These are phyloP conservation scores for Alcis repandata DNA, from an alignment of 2,888 invertebrate species.

Conservation along the genomic window DNA sequence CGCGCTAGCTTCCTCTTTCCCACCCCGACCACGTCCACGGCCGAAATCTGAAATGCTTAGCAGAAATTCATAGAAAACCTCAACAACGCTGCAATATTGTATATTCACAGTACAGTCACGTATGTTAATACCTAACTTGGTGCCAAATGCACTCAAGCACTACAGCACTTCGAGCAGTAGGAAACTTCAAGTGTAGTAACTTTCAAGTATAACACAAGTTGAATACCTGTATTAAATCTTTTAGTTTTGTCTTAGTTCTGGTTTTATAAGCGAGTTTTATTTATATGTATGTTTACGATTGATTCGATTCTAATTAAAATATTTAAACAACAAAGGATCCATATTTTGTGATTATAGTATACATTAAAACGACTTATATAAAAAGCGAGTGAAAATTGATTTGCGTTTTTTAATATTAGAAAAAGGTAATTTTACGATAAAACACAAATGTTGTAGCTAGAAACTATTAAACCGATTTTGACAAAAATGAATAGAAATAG, in stretches of 20 bases:
- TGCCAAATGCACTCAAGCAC: slow-evolving; percentile 49
- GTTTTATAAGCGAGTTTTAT: too few species aligned
- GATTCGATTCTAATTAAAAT: too few species aligned
- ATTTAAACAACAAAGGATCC: too few species aligned
- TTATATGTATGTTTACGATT: too few species aligned
- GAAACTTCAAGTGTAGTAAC: neutral
- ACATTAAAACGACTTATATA: too few species aligned
- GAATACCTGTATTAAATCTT: neutral
- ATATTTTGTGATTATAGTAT: too few species aligned
- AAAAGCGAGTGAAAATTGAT: too few species aligned
- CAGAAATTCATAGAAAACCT: slow-evolving; percentile 37
- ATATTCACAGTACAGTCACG: slow-evolving; percentile 43
- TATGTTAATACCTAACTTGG: slow-evolving; percentile 42
- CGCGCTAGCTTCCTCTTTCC: slow-evolving; percentile 8
- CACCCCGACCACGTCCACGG: slow-evolving; percentile 19
- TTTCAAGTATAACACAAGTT: neutral
- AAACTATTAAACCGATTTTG: too few species aligned
- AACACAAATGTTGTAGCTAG: too few species aligned
- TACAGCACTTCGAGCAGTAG: slow-evolving; percentile 9
- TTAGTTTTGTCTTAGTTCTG: neutral
- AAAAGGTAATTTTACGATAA: too few species aligned
- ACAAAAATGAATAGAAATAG: too few species aligned
- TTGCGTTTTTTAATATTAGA: too few species aligned
- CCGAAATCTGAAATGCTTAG: slow-evolving; percentile 33
- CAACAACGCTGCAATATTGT: slow-evolving; percentile 39